Base-by-base conservation (phyloP, 2,888 invertebrate genomes). In the Cheilosia variabilis region DNA sequence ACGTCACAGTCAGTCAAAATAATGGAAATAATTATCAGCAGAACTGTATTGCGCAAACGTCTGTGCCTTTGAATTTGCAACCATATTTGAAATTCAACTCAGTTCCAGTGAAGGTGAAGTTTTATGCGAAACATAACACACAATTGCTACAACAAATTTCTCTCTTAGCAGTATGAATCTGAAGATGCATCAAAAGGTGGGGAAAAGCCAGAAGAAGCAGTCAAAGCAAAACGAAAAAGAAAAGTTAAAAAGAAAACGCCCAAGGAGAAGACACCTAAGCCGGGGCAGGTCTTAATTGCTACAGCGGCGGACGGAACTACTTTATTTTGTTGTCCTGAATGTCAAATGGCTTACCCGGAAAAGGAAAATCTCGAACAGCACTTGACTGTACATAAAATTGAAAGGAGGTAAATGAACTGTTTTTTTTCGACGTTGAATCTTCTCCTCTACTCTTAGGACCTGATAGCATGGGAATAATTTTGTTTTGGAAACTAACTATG, bases 171-270 rank as follows among this genome's bases (percentile, higher is more conserved):
- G 88, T 87, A 82, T 81, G 88, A 94, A 88, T 90, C 93, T 57
- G 93, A 93, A 87, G 90, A 92, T 22, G 15, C 45, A 17, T 19
- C 52, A 22, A 91, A 92, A 58, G 76, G 73, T 19, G 87, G 81
- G 24, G 82, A 65, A 45, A 76, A 77, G 10, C 72, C 65, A 27
- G 80, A 75, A 47, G 86, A 81, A 62, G 27, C 66, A 17, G 86
- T 86, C 13, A 87, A 90, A 69, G 90, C 88, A 91, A 71, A 88
- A 72, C 34, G 88, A 79, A 96, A 96, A 93, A 96, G 96, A 93
- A 96, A 96, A 89, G 95, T 96, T 92, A 96, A 96, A 93, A 96
- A 96, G 93, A 96, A 96, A 91, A 95, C 96, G 0, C 94, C 96
- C 2, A 96, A 96, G 90, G 96, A 96, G 0, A 95, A 95, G 89